phyloP scores from a whole-genome alignment of 2,797 vertebrate species.

The Pseudocheirus occidentalis region DNA sequence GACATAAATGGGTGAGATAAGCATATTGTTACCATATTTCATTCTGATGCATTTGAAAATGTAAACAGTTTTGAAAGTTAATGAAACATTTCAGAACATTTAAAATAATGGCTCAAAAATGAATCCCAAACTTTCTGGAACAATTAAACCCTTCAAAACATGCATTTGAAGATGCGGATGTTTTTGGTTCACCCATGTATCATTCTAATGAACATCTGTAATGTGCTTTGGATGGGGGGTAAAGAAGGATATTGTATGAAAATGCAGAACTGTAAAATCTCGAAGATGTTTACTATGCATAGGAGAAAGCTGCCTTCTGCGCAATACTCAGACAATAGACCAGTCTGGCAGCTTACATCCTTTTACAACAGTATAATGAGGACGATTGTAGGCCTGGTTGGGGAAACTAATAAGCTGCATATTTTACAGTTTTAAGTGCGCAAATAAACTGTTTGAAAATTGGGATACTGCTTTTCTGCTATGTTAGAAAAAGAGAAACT shows the following conservation, averaged over 20 bases:
- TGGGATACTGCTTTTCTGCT: conserved; percentile 36
- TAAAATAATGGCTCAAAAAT: conserved; percentile 14
- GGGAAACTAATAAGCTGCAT: conserved; percentile 73
- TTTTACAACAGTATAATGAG: conserved; percentile 73
- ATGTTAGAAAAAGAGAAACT: not conserved
- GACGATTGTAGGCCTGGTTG: conserved; percentile 58
- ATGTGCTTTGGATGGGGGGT: conserved; percentile 17
- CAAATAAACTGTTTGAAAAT: conserved; percentile 72
- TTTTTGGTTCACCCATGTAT: conserved; percentile 41
- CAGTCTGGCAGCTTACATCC: conserved; percentile 55
- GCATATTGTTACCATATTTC: conserved; percentile 42
- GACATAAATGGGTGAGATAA: conserved; percentile 16
- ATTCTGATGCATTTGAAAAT: conserved; percentile 19
- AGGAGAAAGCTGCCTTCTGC: conserved; percentile 52
- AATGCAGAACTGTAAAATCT: conserved; percentile 63
- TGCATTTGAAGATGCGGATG: not conserved
- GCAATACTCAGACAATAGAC: conserved; percentile 8
- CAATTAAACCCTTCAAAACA: conserved; percentile 44
- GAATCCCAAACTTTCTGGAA: conserved; percentile 56
- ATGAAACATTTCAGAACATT: conserved; percentile 52
- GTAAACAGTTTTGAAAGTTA: conserved; percentile 50
- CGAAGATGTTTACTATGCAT: conserved; percentile 70
- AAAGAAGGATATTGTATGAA: conserved; percentile 62
- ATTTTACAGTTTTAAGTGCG: conserved; percentile 52
- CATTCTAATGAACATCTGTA: conserved; percentile 53